Conservation (phyloP, 2,797 vertebrate species). For the Xenops minutus region DNA sequence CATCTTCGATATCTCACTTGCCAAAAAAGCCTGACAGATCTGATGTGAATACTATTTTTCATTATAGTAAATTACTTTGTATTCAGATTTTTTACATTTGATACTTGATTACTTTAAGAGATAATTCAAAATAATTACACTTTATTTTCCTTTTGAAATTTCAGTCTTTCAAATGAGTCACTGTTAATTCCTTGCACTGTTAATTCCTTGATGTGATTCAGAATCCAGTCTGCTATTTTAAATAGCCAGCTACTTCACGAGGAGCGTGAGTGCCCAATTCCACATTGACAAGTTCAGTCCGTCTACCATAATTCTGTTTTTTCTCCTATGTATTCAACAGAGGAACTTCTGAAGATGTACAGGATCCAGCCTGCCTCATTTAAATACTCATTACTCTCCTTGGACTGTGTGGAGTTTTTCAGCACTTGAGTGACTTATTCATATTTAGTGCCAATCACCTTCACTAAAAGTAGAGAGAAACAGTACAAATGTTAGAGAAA, state of each 20-base stretch:
- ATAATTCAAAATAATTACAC: not conserved
- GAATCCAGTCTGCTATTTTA: not conserved
- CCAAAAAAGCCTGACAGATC: not conserved
- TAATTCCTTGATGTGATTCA: not conserved
- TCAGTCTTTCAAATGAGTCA: not conserved
- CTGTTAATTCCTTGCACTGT: not conserved
- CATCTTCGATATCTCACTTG: not conserved
- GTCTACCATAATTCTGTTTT: not conserved
- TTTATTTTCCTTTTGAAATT: not conserved
- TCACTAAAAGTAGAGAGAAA: not conserved
- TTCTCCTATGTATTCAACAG: not conserved
- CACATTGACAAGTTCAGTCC: not conserved
- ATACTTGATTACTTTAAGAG: not conserved
- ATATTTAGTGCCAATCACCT: not conserved
- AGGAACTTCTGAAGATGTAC: not conserved
- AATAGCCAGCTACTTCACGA: not conserved
- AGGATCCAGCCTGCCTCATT: not conserved
- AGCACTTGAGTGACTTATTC: not conserved
- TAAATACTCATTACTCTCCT: not conserved
- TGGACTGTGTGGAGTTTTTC: not conserved
- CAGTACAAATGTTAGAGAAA: not conserved
- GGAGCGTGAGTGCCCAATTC: fast-evolving
- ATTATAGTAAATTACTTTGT: not conserved
- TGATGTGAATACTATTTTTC: not conserved
- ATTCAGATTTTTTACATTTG: not conserved